Conservation (phyloP, 2,113 vertebrate genomes). For the Parus major region DNA sequence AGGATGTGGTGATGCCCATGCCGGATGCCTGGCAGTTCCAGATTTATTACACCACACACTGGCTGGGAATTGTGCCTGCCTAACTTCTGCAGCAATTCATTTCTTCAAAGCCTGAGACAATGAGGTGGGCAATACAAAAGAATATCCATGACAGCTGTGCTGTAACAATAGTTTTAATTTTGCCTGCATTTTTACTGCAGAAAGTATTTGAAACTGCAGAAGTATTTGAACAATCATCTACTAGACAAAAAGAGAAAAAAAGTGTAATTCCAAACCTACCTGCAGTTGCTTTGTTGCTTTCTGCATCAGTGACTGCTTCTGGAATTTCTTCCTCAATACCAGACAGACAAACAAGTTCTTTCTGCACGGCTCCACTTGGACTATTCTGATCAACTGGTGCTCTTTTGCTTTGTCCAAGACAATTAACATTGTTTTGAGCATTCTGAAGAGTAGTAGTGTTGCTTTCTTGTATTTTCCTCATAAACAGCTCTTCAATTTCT, state of each 20-base stretch:
- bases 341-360: not conserved
- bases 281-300: not conserved
- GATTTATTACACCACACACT: not conserved
- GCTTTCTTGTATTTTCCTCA: conserved; percentile 51
- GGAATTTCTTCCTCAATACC: conserved; percentile 43
- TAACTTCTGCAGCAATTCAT: not conserved
- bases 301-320: not conserved
- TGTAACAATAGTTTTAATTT: not conserved
- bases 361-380: not conserved
- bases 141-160: not conserved
- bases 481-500: conserved; percentile 67
- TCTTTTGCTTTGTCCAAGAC: not conserved
- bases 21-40: not conserved
- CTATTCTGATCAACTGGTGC: not conserved
- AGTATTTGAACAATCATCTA: not conserved
- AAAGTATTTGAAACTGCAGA: not conserved
- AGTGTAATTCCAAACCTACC: conserved; percentile 44
- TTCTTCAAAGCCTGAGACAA: not conserved
- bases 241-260: not conserved
- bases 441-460: not conserved
- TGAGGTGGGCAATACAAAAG: not conserved
- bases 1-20: not conserved
- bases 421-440: not conserved
- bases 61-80: not conserved
- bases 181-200: not conserved